Conservation (phyloP, 2,797 vertebrate genomes). For the Loris lydekkerianus region DNA sequence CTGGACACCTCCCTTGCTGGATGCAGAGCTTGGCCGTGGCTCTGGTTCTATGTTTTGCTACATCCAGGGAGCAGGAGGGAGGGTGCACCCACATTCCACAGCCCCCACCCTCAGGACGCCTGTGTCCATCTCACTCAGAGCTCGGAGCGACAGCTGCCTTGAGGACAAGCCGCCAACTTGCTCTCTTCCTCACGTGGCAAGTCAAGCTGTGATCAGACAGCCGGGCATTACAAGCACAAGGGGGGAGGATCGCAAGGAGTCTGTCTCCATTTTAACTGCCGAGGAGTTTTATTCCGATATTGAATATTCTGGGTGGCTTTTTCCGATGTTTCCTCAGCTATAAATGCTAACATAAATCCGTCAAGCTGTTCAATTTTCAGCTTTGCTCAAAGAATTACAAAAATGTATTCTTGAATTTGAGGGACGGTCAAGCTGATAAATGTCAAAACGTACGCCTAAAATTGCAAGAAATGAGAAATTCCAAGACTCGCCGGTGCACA, state of each 20-base stretch:
- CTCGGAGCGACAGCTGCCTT: accelerated
- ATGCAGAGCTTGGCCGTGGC: accelerated
- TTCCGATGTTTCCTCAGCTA: not conserved
- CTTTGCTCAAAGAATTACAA: conserved; percentile 51
- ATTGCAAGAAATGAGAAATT: not conserved
- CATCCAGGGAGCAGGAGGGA: not conserved
- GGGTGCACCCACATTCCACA: accelerated
- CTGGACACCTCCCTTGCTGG: accelerated
- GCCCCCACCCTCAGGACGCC: accelerated
- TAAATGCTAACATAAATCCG: conserved; percentile 14
- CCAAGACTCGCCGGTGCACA: accelerated
- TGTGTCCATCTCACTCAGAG: too few species aligned
- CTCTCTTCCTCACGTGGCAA: not conserved
- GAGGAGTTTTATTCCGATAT: accelerated
- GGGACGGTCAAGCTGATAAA: not conserved
- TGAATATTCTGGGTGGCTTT: not conserved
- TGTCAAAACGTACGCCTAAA: not conserved
- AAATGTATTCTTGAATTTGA: not conserved
- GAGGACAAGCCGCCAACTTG: accelerated
- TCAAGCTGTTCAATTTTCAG: not conserved
- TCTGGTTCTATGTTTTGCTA: accelerated
- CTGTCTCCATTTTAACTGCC: accelerated
- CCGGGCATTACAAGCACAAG: too few species aligned
- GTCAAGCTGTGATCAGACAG: too few species aligned
- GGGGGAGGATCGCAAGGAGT: too few species aligned